These are phyloP conservation scores for Hippoglossus stenolepis DNA, from an alignment of 2,113 vertebrate genomes.

Conservation along the genomic window DNA sequence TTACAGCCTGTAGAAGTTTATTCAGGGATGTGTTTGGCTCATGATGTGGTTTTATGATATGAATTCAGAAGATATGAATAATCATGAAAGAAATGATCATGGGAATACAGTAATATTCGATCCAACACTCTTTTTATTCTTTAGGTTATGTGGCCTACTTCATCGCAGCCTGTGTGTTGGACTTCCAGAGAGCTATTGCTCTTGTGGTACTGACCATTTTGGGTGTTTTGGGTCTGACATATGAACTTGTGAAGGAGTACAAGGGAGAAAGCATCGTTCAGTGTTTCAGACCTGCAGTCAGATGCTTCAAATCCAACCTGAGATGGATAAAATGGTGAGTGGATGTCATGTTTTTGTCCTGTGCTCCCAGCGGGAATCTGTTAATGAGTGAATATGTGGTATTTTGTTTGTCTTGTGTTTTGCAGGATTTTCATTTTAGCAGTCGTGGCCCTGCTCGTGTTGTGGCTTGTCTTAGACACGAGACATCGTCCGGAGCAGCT, in stretches of 20 bases:
- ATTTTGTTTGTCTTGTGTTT: conserved; percentile 8
- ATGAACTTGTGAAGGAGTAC: conserved; percentile 81
- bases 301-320: conserved; percentile 75
- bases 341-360: neutral
- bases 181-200: conserved; percentile 87
- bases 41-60: neutral
- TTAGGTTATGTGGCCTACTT: conserved; percentile 90
- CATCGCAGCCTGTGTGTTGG: conserved; percentile 87
- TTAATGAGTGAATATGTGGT: neutral
- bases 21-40: neutral
- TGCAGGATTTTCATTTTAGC: conserved; percentile 85
- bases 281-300: conserved; percentile 69
- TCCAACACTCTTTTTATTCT: conserved; percentile 21
- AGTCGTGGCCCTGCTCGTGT: conserved; percentile 80
- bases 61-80: neutral
- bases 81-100: too few species aligned
- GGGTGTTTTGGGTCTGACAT: conserved; percentile 71
- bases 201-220: conserved; percentile 88
- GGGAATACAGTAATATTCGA: neutral
- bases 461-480: conserved; percentile 89
- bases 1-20: neutral
- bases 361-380: neutral
- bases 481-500: conserved; percentile 86
- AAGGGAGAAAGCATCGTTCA: conserved; percentile 79
- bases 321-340: conserved; percentile 92